phyloP scores from a whole-genome alignment of 2,797 vertebrate genomes.

The Parotocinclus haroldoi region DNA sequence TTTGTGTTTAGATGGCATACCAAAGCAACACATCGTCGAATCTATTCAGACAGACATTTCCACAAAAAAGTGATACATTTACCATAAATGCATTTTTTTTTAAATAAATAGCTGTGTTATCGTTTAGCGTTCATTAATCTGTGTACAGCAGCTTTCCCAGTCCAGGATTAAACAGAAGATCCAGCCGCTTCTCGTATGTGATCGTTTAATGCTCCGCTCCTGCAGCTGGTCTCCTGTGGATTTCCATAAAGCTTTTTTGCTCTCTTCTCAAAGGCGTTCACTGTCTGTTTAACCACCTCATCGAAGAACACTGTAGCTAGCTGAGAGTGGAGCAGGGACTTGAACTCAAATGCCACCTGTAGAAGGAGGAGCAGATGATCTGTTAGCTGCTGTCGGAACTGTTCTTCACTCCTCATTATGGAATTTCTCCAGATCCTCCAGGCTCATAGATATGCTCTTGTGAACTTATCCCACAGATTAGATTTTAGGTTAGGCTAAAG shows the following conservation, averaged over 20 bases:
- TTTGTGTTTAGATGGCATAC: too few relatives aligned
- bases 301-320: conserved; percentile 73
- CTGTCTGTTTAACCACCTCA: conserved; percentile 78
- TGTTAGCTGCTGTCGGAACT: too few relatives aligned
- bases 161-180: conserved; percentile 33
- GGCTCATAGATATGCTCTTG: too few relatives aligned
- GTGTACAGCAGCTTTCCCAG: neutral
- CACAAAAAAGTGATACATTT: too few relatives aligned
- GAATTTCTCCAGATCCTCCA: too few relatives aligned
- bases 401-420: too few relatives aligned
- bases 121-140: neutral
- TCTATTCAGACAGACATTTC: too few relatives aligned
- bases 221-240: conserved; percentile 23
- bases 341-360: conserved; percentile 81
- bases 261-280: conserved; percentile 69
- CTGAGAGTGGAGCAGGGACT: conserved; percentile 74
- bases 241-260: conserved; percentile 61
- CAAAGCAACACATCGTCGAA: too few relatives aligned
- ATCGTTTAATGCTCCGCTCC: conserved; percentile 29
- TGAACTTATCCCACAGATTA: too few relatives aligned
- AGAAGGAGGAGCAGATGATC: neutral
- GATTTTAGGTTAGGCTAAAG: too few relatives aligned
- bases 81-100: neutral
- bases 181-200: conserved; percentile 15
- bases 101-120: conserved; percentile 52